These are phyloP conservation scores for Cassiopea xamachana DNA, from an alignment of 30 jellyfish, hydroid and myxozoan species.

Conservation along the genomic window DNA sequence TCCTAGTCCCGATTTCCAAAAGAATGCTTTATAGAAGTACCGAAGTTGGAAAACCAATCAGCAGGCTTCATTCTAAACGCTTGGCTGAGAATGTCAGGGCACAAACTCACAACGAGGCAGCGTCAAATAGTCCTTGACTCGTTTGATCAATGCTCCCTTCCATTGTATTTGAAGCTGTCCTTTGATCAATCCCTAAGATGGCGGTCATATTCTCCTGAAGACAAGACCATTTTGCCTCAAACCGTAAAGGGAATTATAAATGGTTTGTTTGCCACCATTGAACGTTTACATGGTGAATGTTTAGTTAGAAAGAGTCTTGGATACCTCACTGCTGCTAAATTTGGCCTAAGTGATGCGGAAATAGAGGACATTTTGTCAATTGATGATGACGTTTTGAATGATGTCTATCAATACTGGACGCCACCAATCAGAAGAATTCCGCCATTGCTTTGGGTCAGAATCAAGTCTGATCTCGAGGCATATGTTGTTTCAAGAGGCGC, in stretches of 20 bases:
- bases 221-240: slow-evolving; percentile 45
- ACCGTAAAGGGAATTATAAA: slow-evolving; percentile 74
- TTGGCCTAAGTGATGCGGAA: slow-evolving; percentile 90
- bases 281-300: slow-evolving; percentile 75
- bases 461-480: slow-evolving; percentile 77
- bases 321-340: slow-evolving; percentile 77
- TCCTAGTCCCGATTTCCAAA: slow-evolving; percentile 51
- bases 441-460: slow-evolving; percentile 87
- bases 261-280: slow-evolving; percentile 66
- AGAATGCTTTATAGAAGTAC: slow-evolving; percentile 66
- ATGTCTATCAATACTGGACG: slow-evolving; percentile 94
- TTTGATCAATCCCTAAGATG: slow-evolving; percentile 83
- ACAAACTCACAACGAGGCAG: slow-evolving; percentile 51
- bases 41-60: slow-evolving; percentile 65
- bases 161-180: slow-evolving; percentile 79
- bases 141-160: slow-evolving; percentile 71
- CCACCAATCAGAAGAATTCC: slow-evolving; percentile 92
- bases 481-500: slow-evolving; percentile 87
- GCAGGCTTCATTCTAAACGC: slow-evolving; percentile 78
- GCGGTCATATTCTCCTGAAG: slow-evolving; percentile 71
- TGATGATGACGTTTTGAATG: slow-evolving; percentile 89
- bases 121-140: slow-evolving; percentile 60
- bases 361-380: slow-evolving; percentile 83
- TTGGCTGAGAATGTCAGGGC: slow-evolving; percentile 70
- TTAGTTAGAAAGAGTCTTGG: slow-evolving; percentile 86